Evolutionary conservation across 2,113 vertebrate genomes (phyloP).

Genomic region (Riparia riparia): DNA sequence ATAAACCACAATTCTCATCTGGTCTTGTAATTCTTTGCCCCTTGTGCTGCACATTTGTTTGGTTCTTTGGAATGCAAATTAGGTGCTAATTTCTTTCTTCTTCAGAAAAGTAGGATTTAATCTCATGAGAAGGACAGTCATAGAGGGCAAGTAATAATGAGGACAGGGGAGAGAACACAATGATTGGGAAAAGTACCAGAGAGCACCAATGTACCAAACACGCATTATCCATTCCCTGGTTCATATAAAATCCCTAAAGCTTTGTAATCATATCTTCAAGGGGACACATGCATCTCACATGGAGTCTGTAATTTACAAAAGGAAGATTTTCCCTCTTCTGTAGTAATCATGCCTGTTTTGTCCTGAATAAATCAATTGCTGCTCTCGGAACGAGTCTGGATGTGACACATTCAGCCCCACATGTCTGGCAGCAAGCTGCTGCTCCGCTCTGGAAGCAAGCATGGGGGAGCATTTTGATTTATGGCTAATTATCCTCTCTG

Average conservation of each 20-base stretch:
- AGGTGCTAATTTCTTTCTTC: neutral
- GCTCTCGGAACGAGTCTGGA: neutral
- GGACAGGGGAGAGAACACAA: neutral
- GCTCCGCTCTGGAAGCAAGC: neutral
- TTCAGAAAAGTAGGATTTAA: neutral
- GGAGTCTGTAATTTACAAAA: neutral
- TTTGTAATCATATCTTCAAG: neutral
- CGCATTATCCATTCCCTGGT: neutral
- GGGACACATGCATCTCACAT: neutral
- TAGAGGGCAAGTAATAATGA: neutral
- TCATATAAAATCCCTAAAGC: neutral
- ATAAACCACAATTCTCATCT: neutral
- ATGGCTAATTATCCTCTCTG: neutral
- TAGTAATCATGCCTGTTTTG: neutral
- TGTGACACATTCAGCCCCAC: neutral
- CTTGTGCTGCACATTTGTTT: neutral
- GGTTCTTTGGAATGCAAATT: neutral
- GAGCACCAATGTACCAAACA: neutral
- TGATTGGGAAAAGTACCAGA: neutral
- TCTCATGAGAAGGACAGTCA: neutral
- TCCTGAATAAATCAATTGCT: neutral
- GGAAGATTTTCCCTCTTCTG: neutral
- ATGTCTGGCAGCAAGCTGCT: neutral
- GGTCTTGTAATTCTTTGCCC: rapidly evolving
- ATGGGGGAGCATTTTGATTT: neutral